A percentile compares a stretch with the other conserved stretches of the same genome.
These are phyloP conservation scores for Tetheella fluctuosa DNA, from an alignment of 2,888 invertebrate species.

Conservation along the genomic window DNA sequence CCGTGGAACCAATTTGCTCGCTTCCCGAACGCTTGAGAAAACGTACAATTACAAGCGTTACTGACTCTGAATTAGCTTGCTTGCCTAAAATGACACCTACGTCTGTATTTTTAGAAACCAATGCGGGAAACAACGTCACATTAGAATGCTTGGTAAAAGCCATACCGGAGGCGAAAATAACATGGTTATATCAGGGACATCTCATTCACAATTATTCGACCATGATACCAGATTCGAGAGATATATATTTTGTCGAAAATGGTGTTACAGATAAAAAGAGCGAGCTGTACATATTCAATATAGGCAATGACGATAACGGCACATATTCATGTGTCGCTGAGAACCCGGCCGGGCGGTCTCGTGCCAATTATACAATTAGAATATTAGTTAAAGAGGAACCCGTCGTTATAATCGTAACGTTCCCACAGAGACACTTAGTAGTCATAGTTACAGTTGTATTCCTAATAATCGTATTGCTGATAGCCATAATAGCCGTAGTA, in stretches of 20 bases:
- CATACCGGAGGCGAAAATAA: slow-evolving; percentile 91
- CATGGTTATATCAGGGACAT: slow-evolving; percentile 93
- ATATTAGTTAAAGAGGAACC: slow-evolving; percentile 90
- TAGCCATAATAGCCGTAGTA: slow-evolving; percentile 87
- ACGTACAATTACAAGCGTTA: slow-evolving; percentile 87
- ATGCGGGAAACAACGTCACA: slow-evolving; percentile 92
- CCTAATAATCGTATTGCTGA: slow-evolving; percentile 85
- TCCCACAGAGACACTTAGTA: slow-evolving; percentile 88
- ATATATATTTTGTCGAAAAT: slow-evolving; percentile 89
- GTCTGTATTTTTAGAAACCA: slow-evolving; percentile 89
- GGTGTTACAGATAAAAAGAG: slow-evolving; percentile 90
- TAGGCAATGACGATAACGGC: slow-evolving; percentile 91
- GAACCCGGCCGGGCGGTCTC: slow-evolving; percentile 91
- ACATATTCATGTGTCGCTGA: slow-evolving; percentile 94
- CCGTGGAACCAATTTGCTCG: slow-evolving; percentile 90
- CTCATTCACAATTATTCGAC: slow-evolving; percentile 90
- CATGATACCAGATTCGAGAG: slow-evolving; percentile 86
- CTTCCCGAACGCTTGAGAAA: slow-evolving; percentile 87
- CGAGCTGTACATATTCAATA: slow-evolving; percentile 91
- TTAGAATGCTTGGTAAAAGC: slow-evolving; percentile 92
- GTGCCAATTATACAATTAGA: slow-evolving; percentile 92
- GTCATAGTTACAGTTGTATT: slow-evolving; percentile 87
- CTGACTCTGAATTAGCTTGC: slow-evolving; percentile 90
- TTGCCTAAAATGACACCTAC: slow-evolving; percentile 91
- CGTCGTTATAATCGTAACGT: slow-evolving; percentile 86